Evolutionary conservation across 2,888 invertebrate genomes (phyloP).

Genomic region (Hirudinaria manillensis): DNA sequence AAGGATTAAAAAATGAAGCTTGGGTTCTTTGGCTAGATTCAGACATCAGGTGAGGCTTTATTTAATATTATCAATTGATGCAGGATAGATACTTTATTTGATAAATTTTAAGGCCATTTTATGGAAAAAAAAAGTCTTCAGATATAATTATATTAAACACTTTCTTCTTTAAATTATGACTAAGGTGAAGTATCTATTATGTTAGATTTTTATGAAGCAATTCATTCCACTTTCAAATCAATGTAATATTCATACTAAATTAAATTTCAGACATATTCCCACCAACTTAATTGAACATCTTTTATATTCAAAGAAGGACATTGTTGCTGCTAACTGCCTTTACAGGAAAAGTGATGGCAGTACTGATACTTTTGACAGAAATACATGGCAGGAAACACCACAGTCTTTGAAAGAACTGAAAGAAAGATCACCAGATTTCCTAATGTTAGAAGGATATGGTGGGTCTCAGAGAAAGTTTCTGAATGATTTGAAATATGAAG

Average conservation of each 20-base stretch:
- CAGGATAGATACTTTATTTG: too few relatives aligned
- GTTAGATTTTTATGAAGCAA: too few relatives aligned
- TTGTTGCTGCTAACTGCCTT: conserved; percentile 46
- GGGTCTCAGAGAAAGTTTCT: conserved; percentile 43
- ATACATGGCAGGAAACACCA: conserved; percentile 49
- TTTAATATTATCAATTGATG: too few relatives aligned
- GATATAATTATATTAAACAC: too few relatives aligned
- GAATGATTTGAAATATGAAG: conserved; percentile 42
- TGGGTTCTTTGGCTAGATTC: conserved; percentile 50
- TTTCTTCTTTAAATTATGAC: too few relatives aligned
- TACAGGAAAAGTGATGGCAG: conserved; percentile 35
- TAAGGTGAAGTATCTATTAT: too few relatives aligned
- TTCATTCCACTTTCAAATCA: too few relatives aligned
- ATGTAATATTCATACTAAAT: too few relatives aligned
- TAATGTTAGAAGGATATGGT: conserved; percentile 48
- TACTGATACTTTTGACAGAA: conserved; percentile 44
- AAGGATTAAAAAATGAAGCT: conserved; percentile 41
- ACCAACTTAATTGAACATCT: conserved; percentile 47
- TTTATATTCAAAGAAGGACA: conserved; percentile 43
- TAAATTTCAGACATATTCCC: conserved; percentile 39
- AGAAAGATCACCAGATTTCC: conserved; percentile 38
- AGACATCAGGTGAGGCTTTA: conserved; percentile 41
- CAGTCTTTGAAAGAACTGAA: conserved; percentile 42
- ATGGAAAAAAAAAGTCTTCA: too few relatives aligned
- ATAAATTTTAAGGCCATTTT: too few relatives aligned